These are phyloP conservation scores for Lycodopsis pacificus DNA, from an alignment of 2,797 vertebrate species.

Conservation along the genomic window DNA sequence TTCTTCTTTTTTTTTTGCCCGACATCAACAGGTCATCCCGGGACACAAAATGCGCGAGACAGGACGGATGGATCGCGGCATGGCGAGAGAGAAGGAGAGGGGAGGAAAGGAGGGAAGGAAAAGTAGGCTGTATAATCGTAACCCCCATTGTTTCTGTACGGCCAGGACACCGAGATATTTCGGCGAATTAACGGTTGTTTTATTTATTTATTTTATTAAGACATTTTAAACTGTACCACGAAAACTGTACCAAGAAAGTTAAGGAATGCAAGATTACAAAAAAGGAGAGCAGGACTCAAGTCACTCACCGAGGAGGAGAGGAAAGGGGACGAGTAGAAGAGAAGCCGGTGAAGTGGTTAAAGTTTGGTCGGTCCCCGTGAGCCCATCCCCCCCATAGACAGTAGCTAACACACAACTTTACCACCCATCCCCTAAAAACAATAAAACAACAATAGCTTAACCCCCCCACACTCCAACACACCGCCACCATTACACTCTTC, in stretches of 20 bases:
- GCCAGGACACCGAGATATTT: conserved; percentile 34
- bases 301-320: conserved; percentile 36
- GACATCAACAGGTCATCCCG: conserved; percentile 89
- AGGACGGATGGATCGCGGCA: conserved; percentile 76
- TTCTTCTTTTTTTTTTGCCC: conserved; percentile 51
- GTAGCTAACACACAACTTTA: conserved; percentile 79
- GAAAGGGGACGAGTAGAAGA: conserved; percentile 31
- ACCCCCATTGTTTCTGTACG: conserved; percentile 61
- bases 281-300: conserved; percentile 26
- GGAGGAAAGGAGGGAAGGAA: too few relatives aligned
- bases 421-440: conserved; percentile 50
- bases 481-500: conserved; percentile 16
- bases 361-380: conserved; percentile 78
- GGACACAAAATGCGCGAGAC: conserved; percentile 83
- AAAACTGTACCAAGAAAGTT: conserved; percentile 59
- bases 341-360: conserved; percentile 83
- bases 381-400: conserved; percentile 82
- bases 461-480: conserved; percentile 27
- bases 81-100: conserved; percentile 47
- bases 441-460: conserved; percentile 63
- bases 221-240: neutral
- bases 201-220: neutral
- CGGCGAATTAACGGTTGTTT: neutral
- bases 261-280: conserved; percentile 48
- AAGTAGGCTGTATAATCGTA: conserved; percentile 54